Evolutionary conservation across 1,140 invertebrate genomes (phyloP), one percentile per base, ranked within the genome.

Genomic region (Megathymus violae): DNA sequence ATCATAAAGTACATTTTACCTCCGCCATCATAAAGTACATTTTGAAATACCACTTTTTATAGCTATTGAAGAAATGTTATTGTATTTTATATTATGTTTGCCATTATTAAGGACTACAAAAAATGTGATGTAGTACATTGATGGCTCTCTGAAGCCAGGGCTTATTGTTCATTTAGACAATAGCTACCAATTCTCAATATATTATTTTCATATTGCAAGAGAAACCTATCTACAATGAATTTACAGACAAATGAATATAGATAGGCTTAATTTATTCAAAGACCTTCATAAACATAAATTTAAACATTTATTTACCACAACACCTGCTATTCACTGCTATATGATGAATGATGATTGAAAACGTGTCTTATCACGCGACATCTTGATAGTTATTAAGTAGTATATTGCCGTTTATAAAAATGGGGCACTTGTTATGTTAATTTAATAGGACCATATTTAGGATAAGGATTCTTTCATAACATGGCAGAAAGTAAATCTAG

Each of bases 351-450:
- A 74, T 81, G 80, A 90, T 90, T 80, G 79, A 76, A 86, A 85
- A 88, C 87, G 87, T 90, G 85, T 85, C 84, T 85, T 90, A 90
- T 88, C 87, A 81, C 64, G 71, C 69, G 44, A 76, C 40, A 70
- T 66, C 61, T 74, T 74, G 46, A 76, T 77, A 70, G 76, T 74
- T 58, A 56, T 64, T 71, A 66, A 64, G 67, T n/a, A n/a, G 5
- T 22, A 22, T 64, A 67, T 64, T 71, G 69, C 62, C 34, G 43
- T 64, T 50, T 44, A 41, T 41, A 25, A 54, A 70, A 77, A 68
- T 67, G 48, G 62, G 62, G 60, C 64, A 16, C 59, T 62, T 67
- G 22, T 70, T 62, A 62, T 69, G 69, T 17, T 67, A 76, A 72
- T 72, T 52, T 69, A 62, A 69, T 67, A 16, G 51, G 46, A 67